A percentile compares a stretch with the other conserved stretches of the same genome.
phyloP scores from a whole-genome alignment of 2,797 vertebrate species.

The Brachymystax lenok region DNA sequence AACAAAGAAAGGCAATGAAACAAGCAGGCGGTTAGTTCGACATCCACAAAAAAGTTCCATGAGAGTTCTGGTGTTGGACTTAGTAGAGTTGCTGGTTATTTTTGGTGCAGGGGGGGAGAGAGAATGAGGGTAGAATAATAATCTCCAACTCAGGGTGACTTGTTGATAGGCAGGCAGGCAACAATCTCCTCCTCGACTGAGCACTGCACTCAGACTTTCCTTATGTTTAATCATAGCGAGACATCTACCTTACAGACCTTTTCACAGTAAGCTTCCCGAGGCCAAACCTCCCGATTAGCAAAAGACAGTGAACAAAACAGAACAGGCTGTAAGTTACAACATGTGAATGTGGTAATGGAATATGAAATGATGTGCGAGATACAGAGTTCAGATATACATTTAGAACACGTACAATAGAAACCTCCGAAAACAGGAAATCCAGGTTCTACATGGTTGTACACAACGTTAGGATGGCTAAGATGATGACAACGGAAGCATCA shows the following conservation, averaged over 20 bases:
- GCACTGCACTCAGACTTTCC: neutral
- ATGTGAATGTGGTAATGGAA: neutral
- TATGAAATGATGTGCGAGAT: neutral
- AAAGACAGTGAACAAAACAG: conserved; percentile 39
- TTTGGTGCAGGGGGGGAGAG: conserved; percentile 36
- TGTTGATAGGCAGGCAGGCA: conserved; percentile 2
- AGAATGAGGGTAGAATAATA: neutral
- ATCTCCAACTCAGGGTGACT: neutral
- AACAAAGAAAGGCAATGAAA: conserved; percentile 65
- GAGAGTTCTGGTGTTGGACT: neutral
- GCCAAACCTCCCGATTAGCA: conserved; percentile 74
- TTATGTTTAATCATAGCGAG: conserved; percentile 16
- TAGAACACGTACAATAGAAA: neutral
- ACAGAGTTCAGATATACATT: neutral
- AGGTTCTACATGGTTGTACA: neutral
- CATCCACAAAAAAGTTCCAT: neutral
- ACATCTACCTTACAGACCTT: conserved; percentile 77
- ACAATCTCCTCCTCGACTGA: neutral
- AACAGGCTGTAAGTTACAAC: neutral
- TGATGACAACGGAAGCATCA: neutral
- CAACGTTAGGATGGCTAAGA: neutral
- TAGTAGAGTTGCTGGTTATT: conserved; percentile 38
- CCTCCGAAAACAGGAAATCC: neutral
- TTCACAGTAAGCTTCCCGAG: conserved; percentile 76
- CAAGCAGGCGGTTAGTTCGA: conserved; percentile 74